Conservation (phyloP, 1,140 invertebrate genomes). For the Halesus radiatus region DNA sequence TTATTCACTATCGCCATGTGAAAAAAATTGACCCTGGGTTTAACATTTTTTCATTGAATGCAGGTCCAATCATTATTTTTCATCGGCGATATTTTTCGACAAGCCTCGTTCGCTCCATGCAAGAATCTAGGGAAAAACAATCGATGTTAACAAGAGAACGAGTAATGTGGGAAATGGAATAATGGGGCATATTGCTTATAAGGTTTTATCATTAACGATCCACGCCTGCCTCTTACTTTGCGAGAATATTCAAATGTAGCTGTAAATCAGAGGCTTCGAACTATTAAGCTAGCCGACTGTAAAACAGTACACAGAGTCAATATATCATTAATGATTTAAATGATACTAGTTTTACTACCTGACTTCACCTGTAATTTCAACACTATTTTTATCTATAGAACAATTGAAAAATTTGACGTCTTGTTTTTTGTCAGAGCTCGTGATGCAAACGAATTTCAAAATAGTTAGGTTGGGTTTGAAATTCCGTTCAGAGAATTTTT, state of each 20-base stretch:
- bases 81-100: neutral
- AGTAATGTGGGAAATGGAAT: slow-evolving; percentile 40
- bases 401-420: too few relatives aligned
- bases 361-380: too few relatives aligned
- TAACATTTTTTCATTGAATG: neutral
- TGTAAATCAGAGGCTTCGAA: neutral
- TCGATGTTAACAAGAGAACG: neutral
- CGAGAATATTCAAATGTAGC: neutral
- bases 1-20: neutral
- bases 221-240: neutral
- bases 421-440: too few relatives aligned
- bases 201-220: neutral
- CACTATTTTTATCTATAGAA: too few relatives aligned
- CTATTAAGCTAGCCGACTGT: neutral
- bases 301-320: neutral
- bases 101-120: neutral
- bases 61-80: neutral
- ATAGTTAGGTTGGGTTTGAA: too few relatives aligned
- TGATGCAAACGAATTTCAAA: too few relatives aligned
- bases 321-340: too few relatives aligned
- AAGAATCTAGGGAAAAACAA: slow-evolving; percentile 1
- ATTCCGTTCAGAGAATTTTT: too few relatives aligned
- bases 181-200: slow-evolving; percentile 17
- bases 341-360: too few relatives aligned
- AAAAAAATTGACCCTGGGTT: neutral